These are phyloP conservation scores for Alethe diademata DNA, from an alignment of 2,113 vertebrate species.

Conservation along the genomic window DNA sequence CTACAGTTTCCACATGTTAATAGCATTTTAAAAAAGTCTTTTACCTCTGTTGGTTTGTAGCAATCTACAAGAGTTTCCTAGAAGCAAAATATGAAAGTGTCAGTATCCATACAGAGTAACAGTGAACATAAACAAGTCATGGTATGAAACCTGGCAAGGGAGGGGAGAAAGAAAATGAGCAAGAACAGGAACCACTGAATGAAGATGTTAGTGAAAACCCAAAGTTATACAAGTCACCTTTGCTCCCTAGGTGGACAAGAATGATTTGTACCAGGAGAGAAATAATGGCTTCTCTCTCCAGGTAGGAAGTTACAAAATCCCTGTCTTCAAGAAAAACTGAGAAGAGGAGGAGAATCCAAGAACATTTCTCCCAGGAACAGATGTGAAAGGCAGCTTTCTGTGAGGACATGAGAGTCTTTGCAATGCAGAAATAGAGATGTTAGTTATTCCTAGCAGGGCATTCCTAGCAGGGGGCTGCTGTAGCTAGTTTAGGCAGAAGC, in stretches of 20 bases:
- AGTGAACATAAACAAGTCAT: slow-evolving; percentile 24
- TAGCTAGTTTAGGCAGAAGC: neutral
- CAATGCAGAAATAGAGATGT: neutral
- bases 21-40: slow-evolving; percentile 47
- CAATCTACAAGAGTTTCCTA: slow-evolving; percentile 93
- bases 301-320: neutral
- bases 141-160: neutral
- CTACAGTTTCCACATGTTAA: neutral
- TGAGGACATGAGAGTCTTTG: neutral
- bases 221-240: neutral
- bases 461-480: neutral
- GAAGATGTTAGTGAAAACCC: neutral
- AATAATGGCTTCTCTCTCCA: neutral
- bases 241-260: neutral
- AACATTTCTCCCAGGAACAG: neutral
- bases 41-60: slow-evolving; percentile 97
- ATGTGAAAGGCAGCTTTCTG: neutral
- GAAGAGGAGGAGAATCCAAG: neutral
- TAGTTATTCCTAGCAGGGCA: neutral
- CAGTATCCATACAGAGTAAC: slow-evolving; percentile 44
- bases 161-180: neutral
- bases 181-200: neutral
- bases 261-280: neutral
- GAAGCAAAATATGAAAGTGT: slow-evolving; percentile 62
- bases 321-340: neutral